These are phyloP conservation scores for Cydia amplana DNA, from an alignment of 1,140 invertebrate genomes.

Conservation along the genomic window DNA sequence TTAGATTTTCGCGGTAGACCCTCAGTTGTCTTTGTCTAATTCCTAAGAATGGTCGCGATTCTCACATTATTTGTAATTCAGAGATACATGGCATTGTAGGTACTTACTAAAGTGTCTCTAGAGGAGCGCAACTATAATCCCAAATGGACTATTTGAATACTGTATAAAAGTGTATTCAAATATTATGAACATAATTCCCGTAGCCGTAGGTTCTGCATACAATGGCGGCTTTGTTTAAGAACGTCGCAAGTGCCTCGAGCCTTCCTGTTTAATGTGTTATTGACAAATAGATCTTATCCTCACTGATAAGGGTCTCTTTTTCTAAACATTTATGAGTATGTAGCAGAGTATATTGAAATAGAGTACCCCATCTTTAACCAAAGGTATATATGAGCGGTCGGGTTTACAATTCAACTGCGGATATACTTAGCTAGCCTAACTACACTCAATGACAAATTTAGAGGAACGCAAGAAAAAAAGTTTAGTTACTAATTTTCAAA, in stretches of 20 bases:
- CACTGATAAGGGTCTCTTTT: not conserved
- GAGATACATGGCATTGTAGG: not conserved
- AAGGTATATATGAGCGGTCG: not conserved
- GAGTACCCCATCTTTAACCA: not conserved
- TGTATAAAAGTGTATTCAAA: not conserved
- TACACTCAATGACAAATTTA: no score
- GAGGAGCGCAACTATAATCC: not conserved
- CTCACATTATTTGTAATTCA: no score
- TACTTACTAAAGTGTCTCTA: not conserved
- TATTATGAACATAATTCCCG: conserved; percentile 9
- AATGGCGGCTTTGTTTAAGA: not conserved
- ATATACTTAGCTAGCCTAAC: no score
- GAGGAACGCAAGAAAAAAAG: no score
- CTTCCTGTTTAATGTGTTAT: not conserved
- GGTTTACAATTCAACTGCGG: no score
- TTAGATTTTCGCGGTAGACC: no score
- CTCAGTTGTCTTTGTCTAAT: no score
- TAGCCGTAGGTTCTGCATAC: conserved; percentile 3
- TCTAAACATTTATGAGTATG: not conserved
- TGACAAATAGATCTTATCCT: not conserved
- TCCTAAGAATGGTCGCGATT: no score
- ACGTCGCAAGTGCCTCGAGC: not conserved
- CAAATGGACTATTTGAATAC: not conserved
- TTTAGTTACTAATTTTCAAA: no score
- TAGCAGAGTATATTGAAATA: not conserved